Base-by-base conservation (phyloP, 2,797 vertebrate genomes). In the Sebastiscus tertius region DNA sequence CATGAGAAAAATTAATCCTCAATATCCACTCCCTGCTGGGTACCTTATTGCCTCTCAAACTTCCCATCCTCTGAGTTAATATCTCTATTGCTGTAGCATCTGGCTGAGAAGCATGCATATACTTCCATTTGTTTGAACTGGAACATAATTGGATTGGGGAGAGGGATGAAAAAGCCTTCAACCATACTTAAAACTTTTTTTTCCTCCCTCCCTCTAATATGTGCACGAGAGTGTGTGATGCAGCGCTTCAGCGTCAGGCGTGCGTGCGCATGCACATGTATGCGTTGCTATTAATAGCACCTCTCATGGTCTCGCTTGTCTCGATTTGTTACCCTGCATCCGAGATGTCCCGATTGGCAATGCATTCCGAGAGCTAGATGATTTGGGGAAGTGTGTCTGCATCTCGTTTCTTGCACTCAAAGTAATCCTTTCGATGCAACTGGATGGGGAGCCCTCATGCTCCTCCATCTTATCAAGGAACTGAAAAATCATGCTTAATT, bases 1-100 rank as follows among this genome's bases (percentile, higher is more conserved):
- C 92, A 91, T 90, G 91, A 92, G 89, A 94, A 91, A 95, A 95
- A 95, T 94, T 92, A 95, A 96, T 95, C 93, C 92, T 93, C 92
- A 92, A 91, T 94, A 93, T 95, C 87, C 88, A 90, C 89, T 95
- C 92, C 91, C 94, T 93, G 89, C 92, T 95, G 94, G 89, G 91
- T 81, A 94, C 94, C 93, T 95, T 94, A 94, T 94, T 95, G 91
- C 91, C 89, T 92, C 92, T 93, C 88, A 93, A 94, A 95, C 91
- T 92, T 94, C 90, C 89, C 92, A 94, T 94, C 92, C 94, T 87
- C 90, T 80, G 91, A 95, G 94, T 95, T 96, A 94, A 95, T 95
- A 94, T 95, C 93, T 94, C 87, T 86, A 88, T 92, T 91, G 88
- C 93, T 89, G 85, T 87, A 86, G 92, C 91, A 92, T 93, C 86